phyloP scores from a whole-genome alignment of 92 coral and sea anemone species.

The Epizoanthus scotinus region DNA sequence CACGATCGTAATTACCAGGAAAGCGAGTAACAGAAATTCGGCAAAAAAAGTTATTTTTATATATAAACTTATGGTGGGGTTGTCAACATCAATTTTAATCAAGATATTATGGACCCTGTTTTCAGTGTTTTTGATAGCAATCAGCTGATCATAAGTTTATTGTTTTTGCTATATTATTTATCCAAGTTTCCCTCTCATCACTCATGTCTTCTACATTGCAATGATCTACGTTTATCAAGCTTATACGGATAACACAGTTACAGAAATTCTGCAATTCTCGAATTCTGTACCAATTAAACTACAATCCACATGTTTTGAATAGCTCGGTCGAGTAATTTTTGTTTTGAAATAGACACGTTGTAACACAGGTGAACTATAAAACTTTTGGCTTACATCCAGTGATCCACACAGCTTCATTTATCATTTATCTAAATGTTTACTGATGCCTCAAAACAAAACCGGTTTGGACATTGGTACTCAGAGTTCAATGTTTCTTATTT shows the following conservation, averaged over 20 bases:
- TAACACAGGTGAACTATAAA: not conserved
- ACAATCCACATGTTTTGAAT: not conserved
- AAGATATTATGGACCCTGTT: no score
- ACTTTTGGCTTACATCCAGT: not conserved
- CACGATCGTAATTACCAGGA: not conserved
- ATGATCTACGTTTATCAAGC: no score
- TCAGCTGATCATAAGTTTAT: no score
- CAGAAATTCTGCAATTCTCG: not conserved
- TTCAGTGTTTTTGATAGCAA: no score
- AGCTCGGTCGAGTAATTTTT: not conserved
- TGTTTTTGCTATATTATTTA: no score
- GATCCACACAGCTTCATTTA: not conserved
- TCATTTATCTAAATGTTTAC: not conserved
- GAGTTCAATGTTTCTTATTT: not conserved
- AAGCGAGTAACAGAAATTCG: not conserved
- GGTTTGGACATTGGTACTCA: not conserved
- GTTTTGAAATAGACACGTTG: not conserved
- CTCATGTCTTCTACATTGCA: no score
- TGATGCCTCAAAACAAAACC: constrained; percentile 11
- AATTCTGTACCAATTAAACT: not conserved
- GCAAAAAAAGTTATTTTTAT: no score
- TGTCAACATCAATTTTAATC: no score
- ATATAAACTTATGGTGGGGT: no score
- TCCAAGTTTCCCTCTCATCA: no score
- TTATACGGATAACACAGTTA: no score